Percentiles rank a stretch among this genome's conserved stretches.
Conservation (phyloP, 2,888 invertebrate genomes). For the Hemithea aestivaria region DNA sequence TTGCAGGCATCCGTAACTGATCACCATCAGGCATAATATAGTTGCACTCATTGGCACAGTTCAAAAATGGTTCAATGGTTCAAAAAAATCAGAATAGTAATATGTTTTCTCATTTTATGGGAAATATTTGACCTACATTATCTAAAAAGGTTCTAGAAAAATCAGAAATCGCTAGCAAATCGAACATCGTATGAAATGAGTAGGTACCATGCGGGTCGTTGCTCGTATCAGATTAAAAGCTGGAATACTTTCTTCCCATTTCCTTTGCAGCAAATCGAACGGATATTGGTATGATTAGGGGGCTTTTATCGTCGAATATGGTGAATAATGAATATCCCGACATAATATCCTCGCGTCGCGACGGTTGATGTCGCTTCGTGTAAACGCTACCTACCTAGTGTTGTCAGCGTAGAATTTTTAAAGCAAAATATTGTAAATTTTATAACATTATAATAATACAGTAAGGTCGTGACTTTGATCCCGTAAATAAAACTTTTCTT, state of each 20-base stretch:
- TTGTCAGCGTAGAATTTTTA: too few relatives aligned
- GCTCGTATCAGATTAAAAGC: constrained; percentile 24
- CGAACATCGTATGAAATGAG: constrained; percentile 5
- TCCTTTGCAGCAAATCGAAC: constrained; percentile 37
- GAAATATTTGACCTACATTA: too few relatives aligned
- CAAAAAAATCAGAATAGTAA: too few relatives aligned
- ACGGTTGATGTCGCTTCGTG: constrained; percentile 14
- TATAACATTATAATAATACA: too few relatives aligned
- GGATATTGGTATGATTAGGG: constrained; percentile 45
- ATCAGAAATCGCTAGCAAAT: constrained; percentile 5
- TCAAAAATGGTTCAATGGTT: too few relatives aligned
- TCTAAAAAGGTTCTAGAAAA: background rate
- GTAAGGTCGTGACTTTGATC: too few relatives aligned
- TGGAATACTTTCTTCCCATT: constrained; percentile 32
- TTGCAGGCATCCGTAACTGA: too few relatives aligned
- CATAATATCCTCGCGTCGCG: constrained; percentile 28
- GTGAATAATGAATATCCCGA: constrained; percentile 20
- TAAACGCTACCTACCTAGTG: constrained; percentile 6
- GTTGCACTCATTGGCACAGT: too few relatives aligned
- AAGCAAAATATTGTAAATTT: too few relatives aligned
- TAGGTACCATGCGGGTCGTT: constrained; percentile 18
- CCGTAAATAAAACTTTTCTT: too few relatives aligned
- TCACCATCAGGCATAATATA: too few relatives aligned
- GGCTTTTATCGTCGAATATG: constrained; percentile 38
- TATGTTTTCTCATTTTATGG: too few relatives aligned